Conservation (phyloP, 2,888 invertebrate species). For the Apodemia duryi region DNA sequence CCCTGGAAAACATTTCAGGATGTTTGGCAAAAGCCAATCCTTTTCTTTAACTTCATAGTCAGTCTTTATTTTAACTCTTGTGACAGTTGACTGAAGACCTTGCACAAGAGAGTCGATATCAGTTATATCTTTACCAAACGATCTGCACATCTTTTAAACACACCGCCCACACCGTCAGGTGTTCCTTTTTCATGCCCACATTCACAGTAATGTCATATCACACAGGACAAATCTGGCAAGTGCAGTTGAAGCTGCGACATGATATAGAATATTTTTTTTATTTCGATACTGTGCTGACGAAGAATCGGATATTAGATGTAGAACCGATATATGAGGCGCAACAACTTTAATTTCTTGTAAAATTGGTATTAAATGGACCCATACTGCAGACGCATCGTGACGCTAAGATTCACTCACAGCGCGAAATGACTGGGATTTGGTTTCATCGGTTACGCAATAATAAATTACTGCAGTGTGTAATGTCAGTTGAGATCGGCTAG, state of each 20-base stretch:
- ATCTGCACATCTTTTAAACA: neutral
- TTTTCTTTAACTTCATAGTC: neutral
- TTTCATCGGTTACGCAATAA: constrained; percentile 8
- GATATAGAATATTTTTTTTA: constrained; percentile 12
- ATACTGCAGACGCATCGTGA: constrained; percentile 13
- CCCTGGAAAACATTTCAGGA: neutral
- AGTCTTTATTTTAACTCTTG: constrained; percentile 1
- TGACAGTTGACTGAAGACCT: constrained; percentile 4
- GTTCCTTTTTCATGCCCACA: neutral
- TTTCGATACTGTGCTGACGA: constrained; percentile 13
- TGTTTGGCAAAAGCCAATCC: neutral
- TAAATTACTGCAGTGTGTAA: constrained; percentile 17
- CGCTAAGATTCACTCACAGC: constrained; percentile 1
- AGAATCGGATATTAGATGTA: constrained; percentile 3
- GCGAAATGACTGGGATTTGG: constrained; percentile 3
- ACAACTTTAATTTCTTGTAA: constrained; percentile 8
- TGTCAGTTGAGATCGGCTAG: constrained; percentile 3
- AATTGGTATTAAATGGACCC: constrained; percentile 15
- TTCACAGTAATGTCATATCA: neutral
- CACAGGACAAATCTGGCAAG: constrained; percentile 1
- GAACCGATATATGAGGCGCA: neutral
- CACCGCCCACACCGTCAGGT: neutral
- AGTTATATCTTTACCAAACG: constrained; percentile 5
- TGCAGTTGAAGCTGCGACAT: constrained; percentile 11
- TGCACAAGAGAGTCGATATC: neutral